Evolutionary conservation across 2,888 invertebrate genomes (phyloP).

Genomic region (Tanaodytes sp.): DNA sequence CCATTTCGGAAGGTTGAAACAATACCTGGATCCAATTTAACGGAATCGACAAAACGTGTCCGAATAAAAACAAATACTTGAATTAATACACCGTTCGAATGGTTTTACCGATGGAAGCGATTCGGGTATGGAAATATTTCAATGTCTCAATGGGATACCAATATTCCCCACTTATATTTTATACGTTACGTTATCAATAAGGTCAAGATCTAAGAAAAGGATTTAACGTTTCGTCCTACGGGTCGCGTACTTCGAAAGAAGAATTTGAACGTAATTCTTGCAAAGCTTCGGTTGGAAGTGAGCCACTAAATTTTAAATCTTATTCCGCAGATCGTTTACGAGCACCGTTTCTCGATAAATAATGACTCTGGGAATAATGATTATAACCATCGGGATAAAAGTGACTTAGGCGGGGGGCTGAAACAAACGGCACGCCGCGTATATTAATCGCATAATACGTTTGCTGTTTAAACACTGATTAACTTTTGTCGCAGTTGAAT

Average conservation of each 20-base stretch:
- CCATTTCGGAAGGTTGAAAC: too few relatives aligned
- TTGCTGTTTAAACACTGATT: slow-evolving; percentile 22
- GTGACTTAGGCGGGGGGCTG: neutral
- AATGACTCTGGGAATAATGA: slow-evolving; percentile 27
- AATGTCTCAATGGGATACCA: neutral
- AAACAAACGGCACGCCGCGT: slow-evolving; percentile 11
- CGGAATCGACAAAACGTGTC: too few relatives aligned
- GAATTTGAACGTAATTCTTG: slow-evolving; percentile 43
- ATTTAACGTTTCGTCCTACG: slow-evolving; percentile 30
- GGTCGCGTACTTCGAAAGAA: slow-evolving; percentile 16
- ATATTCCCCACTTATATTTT: slow-evolving; percentile 15
- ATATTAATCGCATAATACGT: slow-evolving; percentile 21
- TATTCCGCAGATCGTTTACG: slow-evolving; percentile 32
- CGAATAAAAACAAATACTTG: too few relatives aligned
- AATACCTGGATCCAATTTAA: too few relatives aligned
- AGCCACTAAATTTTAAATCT: slow-evolving; percentile 43
- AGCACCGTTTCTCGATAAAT: slow-evolving; percentile 20
- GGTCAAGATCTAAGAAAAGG: slow-evolving; percentile 25
- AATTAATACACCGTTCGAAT: too few relatives aligned
- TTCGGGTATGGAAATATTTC: slow-evolving; percentile 1
- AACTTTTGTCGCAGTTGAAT: slow-evolving; percentile 3
- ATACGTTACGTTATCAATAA: slow-evolving; percentile 19
- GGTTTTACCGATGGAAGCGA: too few relatives aligned
- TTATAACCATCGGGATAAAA: slow-evolving; percentile 22
- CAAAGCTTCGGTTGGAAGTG: slow-evolving; percentile 26